Evolutionary conservation across 2,113 vertebrate genomes (phyloP).

Genomic region (Gorsachius goisagi): DNA sequence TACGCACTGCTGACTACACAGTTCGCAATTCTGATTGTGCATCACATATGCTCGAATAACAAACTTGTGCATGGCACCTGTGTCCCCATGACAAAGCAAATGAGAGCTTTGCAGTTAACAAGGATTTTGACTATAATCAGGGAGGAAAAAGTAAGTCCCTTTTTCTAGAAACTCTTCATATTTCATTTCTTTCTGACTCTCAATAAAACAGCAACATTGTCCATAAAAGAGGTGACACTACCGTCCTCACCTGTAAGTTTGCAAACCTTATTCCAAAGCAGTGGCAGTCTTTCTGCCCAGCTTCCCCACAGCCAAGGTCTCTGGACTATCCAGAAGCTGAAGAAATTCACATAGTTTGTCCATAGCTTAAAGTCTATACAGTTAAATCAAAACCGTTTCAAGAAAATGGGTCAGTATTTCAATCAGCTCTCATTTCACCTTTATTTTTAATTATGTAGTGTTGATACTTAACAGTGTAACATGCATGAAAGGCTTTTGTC

Average conservation of each 20-base stretch:
- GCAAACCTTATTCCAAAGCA: neutral
- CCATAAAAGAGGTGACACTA: neutral
- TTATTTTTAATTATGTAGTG: neutral
- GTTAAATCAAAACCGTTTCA: neutral
- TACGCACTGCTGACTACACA: neutral
- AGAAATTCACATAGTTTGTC: neutral
- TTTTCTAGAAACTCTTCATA: neutral
- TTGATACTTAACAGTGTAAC: neutral
- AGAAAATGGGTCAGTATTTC: neutral
- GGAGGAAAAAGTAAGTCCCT: neutral
- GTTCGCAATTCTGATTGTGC: neutral
- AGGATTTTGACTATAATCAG: neutral
- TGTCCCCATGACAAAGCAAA: neutral
- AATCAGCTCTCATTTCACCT: neutral
- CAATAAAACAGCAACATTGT: neutral
- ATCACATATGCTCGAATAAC: fast-evolving
- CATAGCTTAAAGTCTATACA: neutral
- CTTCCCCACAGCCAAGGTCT: fast-evolving
- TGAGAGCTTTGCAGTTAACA: neutral
- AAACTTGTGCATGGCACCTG: neutral
- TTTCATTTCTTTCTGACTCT: neutral
- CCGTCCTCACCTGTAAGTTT: neutral
- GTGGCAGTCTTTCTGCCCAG: neutral
- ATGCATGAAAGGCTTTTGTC: neutral
- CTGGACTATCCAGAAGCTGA: neutral